A percentile compares a stretch with the other conserved stretches of the same genome.
Evolutionary conservation across 2,888 invertebrate species (phyloP).

Genomic region (Automeris io): DNA sequence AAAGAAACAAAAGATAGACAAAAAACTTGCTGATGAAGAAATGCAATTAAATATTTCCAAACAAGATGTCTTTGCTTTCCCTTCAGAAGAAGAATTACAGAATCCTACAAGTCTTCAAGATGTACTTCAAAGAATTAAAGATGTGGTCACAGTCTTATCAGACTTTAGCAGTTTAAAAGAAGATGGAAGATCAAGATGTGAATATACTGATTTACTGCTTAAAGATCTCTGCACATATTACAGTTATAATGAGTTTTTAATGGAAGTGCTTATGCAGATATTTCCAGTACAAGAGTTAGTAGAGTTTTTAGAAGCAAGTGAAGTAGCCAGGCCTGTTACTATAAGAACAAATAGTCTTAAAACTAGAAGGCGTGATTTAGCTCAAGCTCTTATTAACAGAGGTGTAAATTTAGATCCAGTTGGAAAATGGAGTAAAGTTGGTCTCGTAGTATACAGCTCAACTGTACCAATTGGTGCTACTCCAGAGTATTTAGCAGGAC

Average conservation of each 20-base stretch:
- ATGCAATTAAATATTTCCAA: slow-evolving; percentile 87
- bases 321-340: slow-evolving; percentile 95
- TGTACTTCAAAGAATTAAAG: slow-evolving; percentile 92
- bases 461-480: slow-evolving; percentile 98
- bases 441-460: slow-evolving; percentile 96
- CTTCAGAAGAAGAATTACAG: slow-evolving; percentile 83
- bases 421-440: slow-evolving; percentile 99
- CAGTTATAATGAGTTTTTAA: slow-evolving; percentile 97
- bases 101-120: slow-evolving; percentile 86
- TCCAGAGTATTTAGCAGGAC: slow-evolving; percentile 98
- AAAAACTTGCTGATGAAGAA: slow-evolving; percentile 87
- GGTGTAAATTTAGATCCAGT: slow-evolving; percentile 99
- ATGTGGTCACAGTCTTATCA: slow-evolving; percentile 85
- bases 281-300: slow-evolving; percentile 91
- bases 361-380: slow-evolving; percentile 92
- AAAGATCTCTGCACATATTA: slow-evolving; percentile 95
- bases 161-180: slow-evolving; percentile 86
- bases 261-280: slow-evolving; percentile 93
- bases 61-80: slow-evolving; percentile 87
- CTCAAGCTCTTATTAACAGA: slow-evolving; percentile 95
- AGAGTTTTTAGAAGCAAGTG: slow-evolving; percentile 97
- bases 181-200: slow-evolving; percentile 82
- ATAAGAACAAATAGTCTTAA: slow-evolving; percentile 97
- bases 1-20: slow-evolving; percentile 82
- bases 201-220: slow-evolving; percentile 87